Evolutionary conservation across 53 echinoderm and acorn worm species (phyloP), one percentile per base, ranked within the genome.

Genomic region (Echinometra lucunter): DNA sequence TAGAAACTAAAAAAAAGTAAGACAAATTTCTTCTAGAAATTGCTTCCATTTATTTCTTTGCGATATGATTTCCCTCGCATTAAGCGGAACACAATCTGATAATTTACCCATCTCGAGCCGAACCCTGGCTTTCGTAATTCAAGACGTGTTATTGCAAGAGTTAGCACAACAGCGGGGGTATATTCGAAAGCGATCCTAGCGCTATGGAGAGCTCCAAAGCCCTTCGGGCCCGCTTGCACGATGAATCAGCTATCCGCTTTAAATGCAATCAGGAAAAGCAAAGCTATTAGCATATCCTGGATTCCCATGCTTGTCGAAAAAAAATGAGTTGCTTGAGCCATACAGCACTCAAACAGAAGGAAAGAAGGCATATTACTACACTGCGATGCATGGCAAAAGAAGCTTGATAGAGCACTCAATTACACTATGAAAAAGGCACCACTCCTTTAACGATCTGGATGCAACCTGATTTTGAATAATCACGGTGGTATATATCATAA

Each of bases 231-330:
- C 19, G 42, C 35, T 78, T 40, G 40, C 6, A 9, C 42, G 78
- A 42, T 78, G 42, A 78, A 40, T 78, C 78, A 78, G 78, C 78
- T 78, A 78, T 78, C 78, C 78, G 78, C 38, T 78, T 78, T 78
- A 78, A 78, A 78, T 78, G 78, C 78, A 78, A 42, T 78, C 78
- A 78, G 78, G 78, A 78, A 78, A 78, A 19, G 78, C 38, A 78
- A 74, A 78, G 78, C 78, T 78, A 78, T 78, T 78, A 78, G 38
- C 78, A 78, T 78, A 38, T 78, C 42, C 78, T 21, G 21, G 78
- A 38, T 78, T 17, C 35, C 40, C 78, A 38, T 40, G 42, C 9
- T 19, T 18, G 78, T 13, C 78, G 78, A 78, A 78, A 78, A 78
- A 78, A 78, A 78, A 78, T 78, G 21, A 78, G 38, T 78, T 78